Evolutionary conservation across 2,888 invertebrate species (phyloP), one percentile per base, ranked within the genome.

Genomic region (Synanthedon tipuliformis): DNA sequence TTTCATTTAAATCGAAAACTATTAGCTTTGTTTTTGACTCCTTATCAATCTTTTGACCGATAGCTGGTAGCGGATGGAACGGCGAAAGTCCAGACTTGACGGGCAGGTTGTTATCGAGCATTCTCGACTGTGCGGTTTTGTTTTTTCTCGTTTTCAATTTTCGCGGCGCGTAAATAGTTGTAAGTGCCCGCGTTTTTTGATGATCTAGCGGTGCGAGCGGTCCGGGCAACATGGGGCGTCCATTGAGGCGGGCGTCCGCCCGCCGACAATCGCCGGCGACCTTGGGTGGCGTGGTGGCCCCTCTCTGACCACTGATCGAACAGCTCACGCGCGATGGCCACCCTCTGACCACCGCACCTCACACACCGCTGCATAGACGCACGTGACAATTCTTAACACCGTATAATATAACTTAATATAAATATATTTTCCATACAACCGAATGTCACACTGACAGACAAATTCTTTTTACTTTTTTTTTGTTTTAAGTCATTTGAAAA

Each of bases 41-140:
- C 41, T 75, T 51, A 2, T 64, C 78, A 2, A 72, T 62, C 54
- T 75, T 80, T 62, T 86, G 78, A 34, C 86, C 85, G 55, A 88
- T 88, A 7, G 87, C 88, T 1, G 88, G 88, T 5, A 88, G 72
- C 1, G 88, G 88, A 40, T 78, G 80, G 68, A 88, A 88, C 0
- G 87, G 87, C 0, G 88, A 82, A 0, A 88, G 62, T 12, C 67
- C 68, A 0, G 80, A 69, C 63, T 86, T 85, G 54, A 81, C 62
- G 4, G 75, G 69, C 8, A 80, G 64, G 27, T 84, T 76, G 64
- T 78, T 80, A 50, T 85, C 79, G 50, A 88, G 67, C 88, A 88
- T 88, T 55, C 81, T 84, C 55, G 69, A 63, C 55, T 78, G 77
- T 0, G 87, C 84, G 1, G 86, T 86, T 63, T 70, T 79, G 59